Conservation (phyloP, 2,888 invertebrate genomes). For the Ferrisia virgata region DNA sequence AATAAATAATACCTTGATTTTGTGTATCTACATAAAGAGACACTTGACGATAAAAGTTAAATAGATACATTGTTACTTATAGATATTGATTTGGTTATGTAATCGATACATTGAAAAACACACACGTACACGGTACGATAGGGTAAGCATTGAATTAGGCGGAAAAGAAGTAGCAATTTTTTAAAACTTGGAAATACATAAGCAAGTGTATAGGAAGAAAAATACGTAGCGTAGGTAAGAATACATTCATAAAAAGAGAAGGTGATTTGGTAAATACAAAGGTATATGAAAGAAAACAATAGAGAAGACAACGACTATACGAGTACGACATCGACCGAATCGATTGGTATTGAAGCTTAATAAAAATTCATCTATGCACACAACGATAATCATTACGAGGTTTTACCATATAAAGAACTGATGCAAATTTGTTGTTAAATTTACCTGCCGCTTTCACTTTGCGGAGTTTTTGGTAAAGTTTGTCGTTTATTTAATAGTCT, state of each 20-base stretch:
- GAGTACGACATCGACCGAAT: background rate
- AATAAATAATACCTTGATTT: slow-evolving; percentile 3
- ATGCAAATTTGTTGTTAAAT: slow-evolving; percentile 8
- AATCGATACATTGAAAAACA: background rate
- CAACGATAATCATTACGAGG: background rate
- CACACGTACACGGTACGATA: background rate
- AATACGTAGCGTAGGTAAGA: background rate
- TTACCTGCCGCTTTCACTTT: slow-evolving; percentile 44
- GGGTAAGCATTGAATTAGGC: background rate
- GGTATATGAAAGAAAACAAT: background rate
- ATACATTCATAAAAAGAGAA: background rate
- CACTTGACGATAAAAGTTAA: background rate
- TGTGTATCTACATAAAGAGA: background rate
- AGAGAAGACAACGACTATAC: too few relatives aligned
- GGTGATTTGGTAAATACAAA: background rate
- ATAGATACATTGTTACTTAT: background rate
- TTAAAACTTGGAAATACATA: background rate
- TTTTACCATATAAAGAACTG: background rate
- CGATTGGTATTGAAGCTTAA: slow-evolving; percentile 17
- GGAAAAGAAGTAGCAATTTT: background rate
- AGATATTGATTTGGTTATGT: background rate
- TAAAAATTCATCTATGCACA: background rate
- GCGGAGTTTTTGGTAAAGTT: slow-evolving; percentile 42
- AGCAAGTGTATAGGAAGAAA: background rate
- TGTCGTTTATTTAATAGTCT: slow-evolving; percentile 43